A percentile compares a stretch with the other conserved stretches of the same genome.
phyloP scores from a whole-genome alignment of 1,140 invertebrate genomes.

The Cydia amplana region DNA sequence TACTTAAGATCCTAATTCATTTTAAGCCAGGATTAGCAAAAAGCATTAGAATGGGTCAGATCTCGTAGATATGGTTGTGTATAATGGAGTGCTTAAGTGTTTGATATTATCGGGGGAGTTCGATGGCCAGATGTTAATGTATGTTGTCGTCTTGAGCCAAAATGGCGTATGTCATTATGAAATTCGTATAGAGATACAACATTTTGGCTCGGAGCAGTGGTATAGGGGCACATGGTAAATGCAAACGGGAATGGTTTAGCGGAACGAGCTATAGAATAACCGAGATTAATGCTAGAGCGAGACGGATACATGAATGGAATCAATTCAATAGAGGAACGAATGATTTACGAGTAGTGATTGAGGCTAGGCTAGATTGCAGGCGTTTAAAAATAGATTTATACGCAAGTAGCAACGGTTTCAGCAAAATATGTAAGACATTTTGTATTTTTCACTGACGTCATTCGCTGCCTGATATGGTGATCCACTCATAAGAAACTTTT shows the following conservation, averaged over 20 bases:
- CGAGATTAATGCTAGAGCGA: slow-evolving; percentile 41
- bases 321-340: slow-evolving; percentile 43
- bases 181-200: neutral
- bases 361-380: slow-evolving; percentile 29
- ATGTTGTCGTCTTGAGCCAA: neutral
- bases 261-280: slow-evolving; percentile 46
- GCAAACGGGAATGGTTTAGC: slow-evolving; percentile 25
- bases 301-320: slow-evolving; percentile 44
- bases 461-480: too few relatives aligned
- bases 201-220: neutral
- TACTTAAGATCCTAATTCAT: neutral
- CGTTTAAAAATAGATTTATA: slow-evolving; percentile 28
- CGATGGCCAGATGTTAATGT: slow-evolving; percentile 27
- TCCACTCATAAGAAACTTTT: too few relatives aligned
- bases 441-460: too few relatives aligned
- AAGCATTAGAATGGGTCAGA: neutral
- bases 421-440: neutral
- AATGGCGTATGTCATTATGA: neutral
- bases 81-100: slow-evolving; percentile 23
- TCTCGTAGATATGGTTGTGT: neutral
- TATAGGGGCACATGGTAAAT: slow-evolving; percentile 30
- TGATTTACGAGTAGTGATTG: slow-evolving; percentile 32
- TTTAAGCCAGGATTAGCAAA: slow-evolving; percentile 26
- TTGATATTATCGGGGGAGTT: slow-evolving; percentile 29
- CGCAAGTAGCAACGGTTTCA: neutral